These are phyloP conservation scores for Eristalis pertinax DNA, from an alignment of 2,888 invertebrate genomes.

Conservation along the genomic window DNA sequence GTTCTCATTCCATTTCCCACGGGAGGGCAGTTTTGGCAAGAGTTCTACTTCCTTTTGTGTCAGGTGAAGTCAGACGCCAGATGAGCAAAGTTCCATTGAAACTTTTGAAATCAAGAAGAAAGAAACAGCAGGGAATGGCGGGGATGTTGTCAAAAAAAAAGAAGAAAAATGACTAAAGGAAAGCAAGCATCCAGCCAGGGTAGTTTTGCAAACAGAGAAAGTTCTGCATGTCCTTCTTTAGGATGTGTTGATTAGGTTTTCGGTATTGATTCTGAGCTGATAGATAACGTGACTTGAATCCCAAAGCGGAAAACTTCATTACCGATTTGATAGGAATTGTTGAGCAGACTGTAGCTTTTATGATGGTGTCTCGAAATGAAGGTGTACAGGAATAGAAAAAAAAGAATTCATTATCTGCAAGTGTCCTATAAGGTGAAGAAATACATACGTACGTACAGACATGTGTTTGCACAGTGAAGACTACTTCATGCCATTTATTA, in stretches of 20 bases:
- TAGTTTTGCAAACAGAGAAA: conserved; percentile 69
- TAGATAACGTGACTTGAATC: conserved; percentile 77
- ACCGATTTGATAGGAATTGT: conserved; percentile 48
- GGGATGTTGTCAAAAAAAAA: conserved; percentile 11
- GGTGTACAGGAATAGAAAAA: conserved; percentile 47
- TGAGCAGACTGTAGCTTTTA: conserved; percentile 62
- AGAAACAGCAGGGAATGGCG: conserved; percentile 2
- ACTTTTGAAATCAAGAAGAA: conserved; percentile 36
- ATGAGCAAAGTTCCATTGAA: conserved; percentile 53
- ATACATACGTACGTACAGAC: not conserved
- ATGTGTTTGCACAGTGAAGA: conserved; percentile 30
- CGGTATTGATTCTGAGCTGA: conserved; percentile 79
- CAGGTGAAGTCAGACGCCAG: conserved; percentile 55
- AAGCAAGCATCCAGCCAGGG: conserved; percentile 43
- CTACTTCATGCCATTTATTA: conserved; percentile 65
- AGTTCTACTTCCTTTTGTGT: conserved; percentile 11
- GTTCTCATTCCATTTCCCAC: conserved; percentile 29
- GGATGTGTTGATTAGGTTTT: conserved; percentile 76
- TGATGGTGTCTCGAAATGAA: conserved; percentile 33
- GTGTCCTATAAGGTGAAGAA: conserved; percentile 21
- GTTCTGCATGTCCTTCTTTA: conserved; percentile 70
- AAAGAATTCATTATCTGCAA: conserved; percentile 66
- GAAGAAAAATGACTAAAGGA: not conserved
- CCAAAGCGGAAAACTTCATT: conserved; percentile 56
- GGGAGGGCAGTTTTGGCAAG: conserved; percentile 59